These are phyloP conservation scores for Phalacrocorax brasilianus DNA, from an alignment of 2,113 vertebrate genomes.

Conservation along the genomic window DNA sequence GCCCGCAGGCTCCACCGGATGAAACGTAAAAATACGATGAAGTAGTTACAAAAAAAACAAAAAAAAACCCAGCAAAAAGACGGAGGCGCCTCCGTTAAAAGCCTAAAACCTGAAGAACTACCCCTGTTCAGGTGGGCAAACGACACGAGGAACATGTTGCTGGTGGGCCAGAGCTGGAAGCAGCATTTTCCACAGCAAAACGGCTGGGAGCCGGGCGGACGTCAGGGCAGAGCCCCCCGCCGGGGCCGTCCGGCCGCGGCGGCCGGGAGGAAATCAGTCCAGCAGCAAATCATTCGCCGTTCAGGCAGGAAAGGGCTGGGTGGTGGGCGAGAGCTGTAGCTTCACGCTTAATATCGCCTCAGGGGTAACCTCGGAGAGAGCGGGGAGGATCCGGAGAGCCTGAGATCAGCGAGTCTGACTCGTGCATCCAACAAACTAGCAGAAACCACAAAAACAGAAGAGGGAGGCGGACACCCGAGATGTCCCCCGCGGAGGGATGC, in stretches of 20 bases:
- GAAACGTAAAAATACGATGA: background rate
- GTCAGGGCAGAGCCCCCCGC: background rate
- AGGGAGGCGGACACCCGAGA: background rate
- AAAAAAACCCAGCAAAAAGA: background rate
- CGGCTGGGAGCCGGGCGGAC: background rate
- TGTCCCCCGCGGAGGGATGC: too few species aligned
- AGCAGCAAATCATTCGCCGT: background rate
- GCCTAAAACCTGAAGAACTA: background rate
- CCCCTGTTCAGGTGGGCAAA: background rate
- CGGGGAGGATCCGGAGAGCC: background rate
- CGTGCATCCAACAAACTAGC: background rate
- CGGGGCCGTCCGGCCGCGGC: background rate
- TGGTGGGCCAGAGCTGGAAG: background rate
- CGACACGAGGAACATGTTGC: accelerated
- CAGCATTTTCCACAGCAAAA: background rate
- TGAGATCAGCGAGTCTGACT: background rate
- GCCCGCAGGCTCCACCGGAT: background rate
- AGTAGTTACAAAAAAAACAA: background rate
- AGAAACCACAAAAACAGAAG: background rate
- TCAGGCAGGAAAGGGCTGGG: background rate
- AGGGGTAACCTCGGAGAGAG: background rate
- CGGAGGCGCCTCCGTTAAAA: background rate
- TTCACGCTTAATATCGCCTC: background rate
- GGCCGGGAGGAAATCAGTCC: background rate
- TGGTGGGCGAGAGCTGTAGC: background rate